Evolutionary conservation across 2,888 invertebrate genomes (phyloP).

Genomic region (Yponomeuta evonymella): DNA sequence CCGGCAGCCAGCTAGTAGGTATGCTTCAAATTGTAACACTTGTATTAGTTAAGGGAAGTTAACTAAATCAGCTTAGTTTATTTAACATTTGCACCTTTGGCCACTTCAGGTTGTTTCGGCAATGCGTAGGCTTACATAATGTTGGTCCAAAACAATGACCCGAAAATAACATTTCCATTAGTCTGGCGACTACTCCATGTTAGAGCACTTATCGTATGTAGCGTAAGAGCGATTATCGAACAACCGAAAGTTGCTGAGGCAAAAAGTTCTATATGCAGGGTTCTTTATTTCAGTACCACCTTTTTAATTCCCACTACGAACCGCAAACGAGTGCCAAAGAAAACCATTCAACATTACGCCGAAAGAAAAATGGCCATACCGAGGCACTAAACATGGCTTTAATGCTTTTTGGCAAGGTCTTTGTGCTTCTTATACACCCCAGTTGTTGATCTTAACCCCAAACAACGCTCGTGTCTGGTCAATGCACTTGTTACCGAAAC

Average conservation of each 20-base stretch:
- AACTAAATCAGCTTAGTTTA: too few relatives aligned
- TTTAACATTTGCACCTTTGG: too few relatives aligned
- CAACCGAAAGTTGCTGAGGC: too few relatives aligned
- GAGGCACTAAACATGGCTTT: not conserved
- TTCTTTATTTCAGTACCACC: not conserved
- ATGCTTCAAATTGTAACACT: too few relatives aligned
- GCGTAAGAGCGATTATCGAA: too few relatives aligned
- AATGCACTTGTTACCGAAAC: not conserved
- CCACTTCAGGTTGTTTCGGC: not conserved
- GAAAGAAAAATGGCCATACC: not conserved
- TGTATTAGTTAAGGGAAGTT: too few relatives aligned
- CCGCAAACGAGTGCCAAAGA: not conserved
- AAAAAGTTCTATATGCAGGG: too few relatives aligned
- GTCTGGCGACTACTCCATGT: too few relatives aligned
- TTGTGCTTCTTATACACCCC: not conserved
- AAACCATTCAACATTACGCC: not conserved
- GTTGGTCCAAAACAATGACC: not conserved
- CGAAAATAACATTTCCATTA: too few relatives aligned
- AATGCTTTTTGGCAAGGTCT: slow-evolving; percentile 1
- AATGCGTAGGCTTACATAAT: too few relatives aligned
- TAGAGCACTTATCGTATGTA: too few relatives aligned
- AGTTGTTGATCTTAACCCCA: not conserved
- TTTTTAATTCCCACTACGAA: not conserved
- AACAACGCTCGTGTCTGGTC: not conserved
- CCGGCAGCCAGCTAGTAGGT: too few relatives aligned